Evolutionary conservation across 2,113 vertebrate species (phyloP).

Genomic region (Tiliqua scincoides): DNA sequence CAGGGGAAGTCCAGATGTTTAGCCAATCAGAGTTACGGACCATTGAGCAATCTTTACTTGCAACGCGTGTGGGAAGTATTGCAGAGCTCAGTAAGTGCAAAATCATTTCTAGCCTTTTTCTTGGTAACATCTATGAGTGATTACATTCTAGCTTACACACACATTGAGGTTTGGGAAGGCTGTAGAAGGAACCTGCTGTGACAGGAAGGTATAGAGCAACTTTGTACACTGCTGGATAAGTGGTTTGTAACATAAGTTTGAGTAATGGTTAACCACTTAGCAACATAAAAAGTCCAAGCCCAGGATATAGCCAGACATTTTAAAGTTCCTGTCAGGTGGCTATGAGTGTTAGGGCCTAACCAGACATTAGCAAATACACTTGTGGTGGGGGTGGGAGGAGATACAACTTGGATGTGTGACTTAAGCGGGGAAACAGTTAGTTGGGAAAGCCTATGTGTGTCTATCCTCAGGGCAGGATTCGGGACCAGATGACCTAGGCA

Average conservation of each 20-base stretch:
- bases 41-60: constrained; percentile 93
- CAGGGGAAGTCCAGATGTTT: constrained; percentile 88
- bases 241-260: not conserved
- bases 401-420: not conserved
- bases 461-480: too few species aligned
- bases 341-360: not conserved
- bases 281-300: not conserved
- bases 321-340: not conserved
- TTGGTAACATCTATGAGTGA: not conserved
- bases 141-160: not conserved
- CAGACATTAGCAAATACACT: not conserved
- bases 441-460: not conserved
- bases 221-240: not conserved
- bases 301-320: not conserved
- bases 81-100: constrained; percentile 94
- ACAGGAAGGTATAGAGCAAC: not conserved
- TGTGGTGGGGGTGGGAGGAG: not conserved
- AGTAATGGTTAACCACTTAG: not conserved
- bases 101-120: not conserved
- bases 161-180: rapidly evolving
- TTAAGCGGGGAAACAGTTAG: not conserved
- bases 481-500: too few species aligned
- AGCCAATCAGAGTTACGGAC: constrained; percentile 94
- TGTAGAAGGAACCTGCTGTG: not conserved
- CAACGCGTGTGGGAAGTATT: constrained; percentile 95